Percentiles rank a stretch among this genome's conserved stretches.
Conservation (phyloP, 2,797 vertebrate genomes). For the Ciconia nigra region DNA sequence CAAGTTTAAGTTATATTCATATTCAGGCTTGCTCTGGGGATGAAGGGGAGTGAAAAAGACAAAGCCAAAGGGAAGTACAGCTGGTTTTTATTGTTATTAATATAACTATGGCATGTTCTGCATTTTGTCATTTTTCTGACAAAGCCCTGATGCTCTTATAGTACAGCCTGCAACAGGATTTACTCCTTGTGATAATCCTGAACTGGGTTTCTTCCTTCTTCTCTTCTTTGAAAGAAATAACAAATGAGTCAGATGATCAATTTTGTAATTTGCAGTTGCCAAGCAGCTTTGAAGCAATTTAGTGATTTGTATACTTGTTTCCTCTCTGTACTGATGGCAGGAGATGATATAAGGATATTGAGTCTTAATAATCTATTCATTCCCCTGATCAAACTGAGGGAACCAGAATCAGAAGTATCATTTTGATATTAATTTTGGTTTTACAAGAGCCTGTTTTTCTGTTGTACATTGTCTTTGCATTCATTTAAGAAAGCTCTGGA, state of each 20-base stretch:
- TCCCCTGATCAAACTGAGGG: not conserved
- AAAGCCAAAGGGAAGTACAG: not conserved
- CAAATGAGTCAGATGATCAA: conserved; percentile 30
- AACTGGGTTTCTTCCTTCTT: not conserved
- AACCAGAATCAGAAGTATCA: not conserved
- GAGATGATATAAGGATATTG: conserved; percentile 51
- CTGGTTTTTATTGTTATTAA: not conserved
- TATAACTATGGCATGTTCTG: not conserved
- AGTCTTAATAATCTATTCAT: conserved; percentile 48
- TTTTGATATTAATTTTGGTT: not conserved
- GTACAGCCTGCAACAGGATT: not conserved
- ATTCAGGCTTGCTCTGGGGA: not conserved
- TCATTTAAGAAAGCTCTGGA: not conserved
- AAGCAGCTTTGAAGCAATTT: conserved; percentile 58
- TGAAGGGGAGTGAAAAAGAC: not conserved
- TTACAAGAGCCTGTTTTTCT: not conserved
- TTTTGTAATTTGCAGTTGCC: conserved; percentile 50
- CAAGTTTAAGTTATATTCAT: not conserved
- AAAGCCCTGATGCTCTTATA: not conserved
- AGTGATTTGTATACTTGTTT: conserved; percentile 58
- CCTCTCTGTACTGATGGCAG: conserved; percentile 35
- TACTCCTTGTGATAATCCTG: not conserved
- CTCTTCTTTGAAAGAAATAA: not conserved
- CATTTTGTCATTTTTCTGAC: not conserved
- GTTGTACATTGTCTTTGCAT: not conserved